Conservation (phyloP, 2,888 invertebrate genomes). For the Mamestra brassicae region DNA sequence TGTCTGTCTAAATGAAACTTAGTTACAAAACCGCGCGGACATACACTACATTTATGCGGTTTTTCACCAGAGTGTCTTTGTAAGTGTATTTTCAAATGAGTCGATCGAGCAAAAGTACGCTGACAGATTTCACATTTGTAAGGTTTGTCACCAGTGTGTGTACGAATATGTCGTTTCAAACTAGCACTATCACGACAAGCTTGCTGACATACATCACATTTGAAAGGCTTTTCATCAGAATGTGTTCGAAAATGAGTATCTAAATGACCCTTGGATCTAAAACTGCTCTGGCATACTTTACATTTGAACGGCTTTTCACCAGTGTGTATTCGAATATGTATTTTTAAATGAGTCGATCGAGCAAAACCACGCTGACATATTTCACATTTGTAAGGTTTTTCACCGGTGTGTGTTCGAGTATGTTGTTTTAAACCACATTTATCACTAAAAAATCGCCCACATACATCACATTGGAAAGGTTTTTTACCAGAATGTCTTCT, state of each 20-base stretch:
- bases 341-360: not conserved
- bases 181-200: not conserved
- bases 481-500: not conserved
- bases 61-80: not conserved
- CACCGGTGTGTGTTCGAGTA: constrained; percentile 22
- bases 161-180: not conserved
- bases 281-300: not conserved
- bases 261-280: not conserved
- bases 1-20: not conserved
- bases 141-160: not conserved
- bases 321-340: not conserved
- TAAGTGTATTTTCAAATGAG: not conserved
- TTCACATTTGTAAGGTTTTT: constrained; percentile 20
- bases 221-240: constrained; percentile 19
- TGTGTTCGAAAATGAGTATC: constrained; percentile 11
- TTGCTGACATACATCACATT: constrained; percentile 6
- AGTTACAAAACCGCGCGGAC: not conserved
- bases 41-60: not conserved
- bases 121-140: constrained; percentile 2
- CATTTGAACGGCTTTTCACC: constrained; percentile 18
- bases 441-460: not conserved
- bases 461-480: constrained; percentile 1
- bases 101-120: not conserved
- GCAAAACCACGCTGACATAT: constrained; percentile 1
- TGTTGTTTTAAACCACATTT: not conserved